These are phyloP conservation scores for Onychomys arenicola DNA, from an alignment of 2,797 vertebrate species.

Conservation along the genomic window DNA sequence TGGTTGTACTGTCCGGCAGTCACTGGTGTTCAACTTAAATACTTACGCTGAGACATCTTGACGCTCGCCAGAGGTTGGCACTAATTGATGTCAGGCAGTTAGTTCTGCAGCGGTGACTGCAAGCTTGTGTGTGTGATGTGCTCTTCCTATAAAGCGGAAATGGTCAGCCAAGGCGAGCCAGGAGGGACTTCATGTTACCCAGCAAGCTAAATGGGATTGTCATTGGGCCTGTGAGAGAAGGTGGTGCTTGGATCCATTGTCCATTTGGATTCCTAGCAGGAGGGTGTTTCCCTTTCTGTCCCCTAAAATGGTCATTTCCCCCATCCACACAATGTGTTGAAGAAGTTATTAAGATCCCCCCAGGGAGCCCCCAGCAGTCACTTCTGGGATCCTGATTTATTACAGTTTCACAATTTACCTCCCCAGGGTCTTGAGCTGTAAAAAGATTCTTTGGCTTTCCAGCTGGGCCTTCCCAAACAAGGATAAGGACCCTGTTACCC, in stretches of 20 bases:
- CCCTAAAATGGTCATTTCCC: background rate
- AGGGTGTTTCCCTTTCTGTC: background rate
- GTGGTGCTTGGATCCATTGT: background rate
- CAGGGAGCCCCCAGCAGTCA: background rate
- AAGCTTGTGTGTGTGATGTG: slow-evolving; percentile 27
- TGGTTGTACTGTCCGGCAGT: background rate
- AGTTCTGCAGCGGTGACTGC: background rate
- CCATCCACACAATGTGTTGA: background rate
- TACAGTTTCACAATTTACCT: background rate
- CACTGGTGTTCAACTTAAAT: too few relatives aligned
- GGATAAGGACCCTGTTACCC: background rate
- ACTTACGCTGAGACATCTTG: background rate
- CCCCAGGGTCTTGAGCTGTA: background rate
- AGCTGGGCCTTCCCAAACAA: slow-evolving; percentile 11
- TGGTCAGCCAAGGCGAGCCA: background rate
- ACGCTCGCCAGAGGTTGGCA: background rate
- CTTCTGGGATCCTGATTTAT: background rate
- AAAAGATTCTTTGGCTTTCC: background rate
- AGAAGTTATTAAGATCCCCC: slow-evolving; percentile 12
- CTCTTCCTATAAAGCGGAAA: background rate
- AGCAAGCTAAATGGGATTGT: background rate
- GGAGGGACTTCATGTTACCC: background rate
- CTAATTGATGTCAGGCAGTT: slow-evolving; percentile 48
- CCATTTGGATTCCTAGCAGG: background rate
- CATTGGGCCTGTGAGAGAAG: background rate